Base-by-base conservation (phyloP, 92 coral and sea anemone species). In the Epizoanthus fatuus region DNA sequence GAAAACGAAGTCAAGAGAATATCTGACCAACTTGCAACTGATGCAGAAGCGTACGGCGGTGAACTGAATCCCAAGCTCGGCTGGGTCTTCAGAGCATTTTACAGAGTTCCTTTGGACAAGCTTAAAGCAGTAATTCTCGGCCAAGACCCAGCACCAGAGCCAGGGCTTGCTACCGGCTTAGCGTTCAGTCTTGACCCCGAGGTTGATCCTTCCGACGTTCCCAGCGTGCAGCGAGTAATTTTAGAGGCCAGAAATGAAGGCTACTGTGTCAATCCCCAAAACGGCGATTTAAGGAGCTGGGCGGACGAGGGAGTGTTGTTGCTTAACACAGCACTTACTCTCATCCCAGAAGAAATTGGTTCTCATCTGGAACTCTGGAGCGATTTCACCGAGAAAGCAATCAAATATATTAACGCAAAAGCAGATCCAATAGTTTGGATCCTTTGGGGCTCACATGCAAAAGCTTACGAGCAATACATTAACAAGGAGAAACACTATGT, bases 71-170 rank as follows among this genome's bases (percentile, higher is more conserved):
- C 94, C 4, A 82, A 88, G 6, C 77, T 91, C 8, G 94, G 94
- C 39, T 91, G 94, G 92, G 58, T 91, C 9, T 83, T 91, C 70
- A 88, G 94, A 55, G 94, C 94, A 12, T 83, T 87, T 62, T n/a
- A 91, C 63, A 91, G 81, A 88, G 89, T 88, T 55, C 86, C 92
- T 8, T 81, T 77, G 4, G 77, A 81, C 16, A 53, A 90, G 57
- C 72, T 88, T 17, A 90, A 68, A 76, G 92, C 62, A 49, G 77
- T 90, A 7, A 57, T 80, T 52, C 45, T 90, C 60, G 92, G 93
- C 17, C 92, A 90, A 53, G 93, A 90, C 53, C 93, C 93, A 12
- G 93, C 93, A 54, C 93, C 93, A 13, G 79, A 88, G 59, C 92
- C 93, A 5, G 93, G 93, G 4, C 80, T 87, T 3, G 93, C 93